A percentile compares a stretch with the other conserved stretches of the same genome.
phyloP scores from a whole-genome alignment of 2,888 invertebrate species.

The Exocentrus adspersus region DNA sequence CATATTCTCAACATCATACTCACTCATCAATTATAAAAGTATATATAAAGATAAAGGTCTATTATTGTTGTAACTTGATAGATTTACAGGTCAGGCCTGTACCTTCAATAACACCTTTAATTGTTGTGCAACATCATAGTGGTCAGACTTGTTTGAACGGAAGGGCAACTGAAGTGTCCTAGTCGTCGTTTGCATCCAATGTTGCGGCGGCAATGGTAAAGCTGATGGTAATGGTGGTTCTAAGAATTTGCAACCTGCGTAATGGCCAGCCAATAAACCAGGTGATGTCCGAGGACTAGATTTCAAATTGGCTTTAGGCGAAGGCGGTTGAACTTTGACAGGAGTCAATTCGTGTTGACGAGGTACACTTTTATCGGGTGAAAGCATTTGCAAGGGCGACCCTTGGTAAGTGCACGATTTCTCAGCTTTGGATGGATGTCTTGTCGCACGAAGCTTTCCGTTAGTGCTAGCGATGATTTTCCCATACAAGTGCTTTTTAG shows the following conservation, averaged over 20 bases:
- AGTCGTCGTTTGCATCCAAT: conserved; percentile 75
- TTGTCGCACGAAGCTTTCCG: conserved; percentile 31
- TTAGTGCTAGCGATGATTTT: conserved; percentile 40
- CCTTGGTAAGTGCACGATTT: conserved; percentile 35
- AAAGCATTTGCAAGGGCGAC: conserved; percentile 34
- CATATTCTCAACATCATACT: conserved; percentile 48
- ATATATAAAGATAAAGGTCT: conserved; percentile 57
- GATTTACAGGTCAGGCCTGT: conserved; percentile 60
- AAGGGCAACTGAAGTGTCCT: conserved; percentile 69
- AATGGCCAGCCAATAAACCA: conserved; percentile 63
- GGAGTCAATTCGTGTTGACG: conserved; percentile 44
- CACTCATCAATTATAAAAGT: conserved; percentile 57
- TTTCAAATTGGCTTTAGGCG: conserved; percentile 34
- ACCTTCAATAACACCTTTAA: conserved; percentile 62
- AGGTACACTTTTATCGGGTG: conserved; percentile 37
- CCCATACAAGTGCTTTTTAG: conserved; percentile 54
- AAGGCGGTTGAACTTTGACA: conserved; percentile 41
- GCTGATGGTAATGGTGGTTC: conserved; percentile 79
- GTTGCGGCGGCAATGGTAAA: conserved; percentile 76
- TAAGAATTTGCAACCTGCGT: conserved; percentile 76
- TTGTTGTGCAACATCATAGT: conserved; percentile 59
- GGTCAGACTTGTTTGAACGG: conserved; percentile 42
- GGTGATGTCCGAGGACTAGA: conserved; percentile 54
- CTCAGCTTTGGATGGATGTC: conserved; percentile 31
- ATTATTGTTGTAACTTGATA: conserved; percentile 49